Base-by-base conservation (phyloP, 2,797 vertebrate genomes). In the Crenuchus spilurus region DNA sequence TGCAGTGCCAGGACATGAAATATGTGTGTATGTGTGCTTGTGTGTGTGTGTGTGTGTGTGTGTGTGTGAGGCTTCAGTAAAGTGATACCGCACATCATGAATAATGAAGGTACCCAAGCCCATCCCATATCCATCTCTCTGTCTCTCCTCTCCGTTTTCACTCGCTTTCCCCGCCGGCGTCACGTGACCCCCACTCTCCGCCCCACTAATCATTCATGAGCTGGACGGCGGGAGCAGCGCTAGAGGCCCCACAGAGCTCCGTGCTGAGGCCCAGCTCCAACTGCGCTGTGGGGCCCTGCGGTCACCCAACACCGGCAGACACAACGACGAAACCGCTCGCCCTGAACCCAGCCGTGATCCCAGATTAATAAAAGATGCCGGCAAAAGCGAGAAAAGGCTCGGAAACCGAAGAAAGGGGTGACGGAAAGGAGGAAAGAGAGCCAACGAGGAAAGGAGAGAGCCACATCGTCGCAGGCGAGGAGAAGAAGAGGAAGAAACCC, bases 361-460 rank as follows among this genome's bases (percentile, higher is more conserved):
- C 37, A 83, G 83, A 95, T 96, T 80, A 97, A 97, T 97, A 94
- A 97, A 91, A 95, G 90, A 97, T 95, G 91, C 78, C 86, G 54
- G 87, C 74, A 74, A 94, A 95, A 92, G 91, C 93, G 89, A 92
- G 95, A 93, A 83, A 94, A 94, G 83, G 86, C 80, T 68, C 72
- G 64, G 90, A 92, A 91, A 92, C 89, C 55, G 68, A 93, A 90
- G 91, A 92, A 71, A 81, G 80, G 26, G 90, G 91, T 86, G 90
- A 90, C 78, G 84, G 90, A 82, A 77, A 87, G 78, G 88, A 87
- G 78, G 90, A 88, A 78, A 86, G 77, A 1, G 86, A 89, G 80
- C 84, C 88, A 83, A 86, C 87, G 63, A 70, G 79, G 84, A 91
- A 88, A 64, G 85, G 87, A 84, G 81, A 75, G 77, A 84, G 82